Percentiles rank a stretch among this genome's conserved stretches.
Conservation (phyloP, 2,888 invertebrate genomes). For the Eutolmus rufibarbis region DNA sequence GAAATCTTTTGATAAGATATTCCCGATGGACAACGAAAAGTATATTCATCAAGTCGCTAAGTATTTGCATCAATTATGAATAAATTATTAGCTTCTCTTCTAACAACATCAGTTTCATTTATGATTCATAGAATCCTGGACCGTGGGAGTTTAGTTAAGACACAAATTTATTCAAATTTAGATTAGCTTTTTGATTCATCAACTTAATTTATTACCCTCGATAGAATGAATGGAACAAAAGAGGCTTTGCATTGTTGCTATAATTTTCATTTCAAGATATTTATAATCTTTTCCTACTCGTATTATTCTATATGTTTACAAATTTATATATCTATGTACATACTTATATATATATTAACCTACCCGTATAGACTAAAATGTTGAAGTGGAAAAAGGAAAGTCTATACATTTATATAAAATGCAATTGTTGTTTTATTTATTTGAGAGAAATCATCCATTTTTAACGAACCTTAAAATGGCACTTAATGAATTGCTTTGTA, state of each 20-base stretch:
- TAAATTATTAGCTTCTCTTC: not conserved
- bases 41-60: not conserved
- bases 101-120: not conserved
- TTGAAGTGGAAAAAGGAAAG: not conserved
- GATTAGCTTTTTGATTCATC: not conserved
- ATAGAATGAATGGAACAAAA: not conserved
- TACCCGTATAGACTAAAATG: not conserved
- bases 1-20: not conserved
- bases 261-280: not conserved
- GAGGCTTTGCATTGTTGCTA: not conserved
- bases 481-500: not conserved
- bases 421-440: not conserved
- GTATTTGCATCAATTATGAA: not conserved
- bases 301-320: not conserved
- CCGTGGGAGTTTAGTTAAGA: not conserved
- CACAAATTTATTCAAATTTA: not conserved
- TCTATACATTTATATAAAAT: not conserved
- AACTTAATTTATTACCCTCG: not conserved
- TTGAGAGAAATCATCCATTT: not conserved
- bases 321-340: too few relatives aligned
- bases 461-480: not conserved
- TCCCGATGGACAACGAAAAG: not conserved
- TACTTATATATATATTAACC: not conserved
- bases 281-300: not conserved
- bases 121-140: not conserved